Evolutionary conservation across 2,888 invertebrate genomes (phyloP), one percentile per base, ranked within the genome.

Genomic region (Anthrax anthrax): DNA sequence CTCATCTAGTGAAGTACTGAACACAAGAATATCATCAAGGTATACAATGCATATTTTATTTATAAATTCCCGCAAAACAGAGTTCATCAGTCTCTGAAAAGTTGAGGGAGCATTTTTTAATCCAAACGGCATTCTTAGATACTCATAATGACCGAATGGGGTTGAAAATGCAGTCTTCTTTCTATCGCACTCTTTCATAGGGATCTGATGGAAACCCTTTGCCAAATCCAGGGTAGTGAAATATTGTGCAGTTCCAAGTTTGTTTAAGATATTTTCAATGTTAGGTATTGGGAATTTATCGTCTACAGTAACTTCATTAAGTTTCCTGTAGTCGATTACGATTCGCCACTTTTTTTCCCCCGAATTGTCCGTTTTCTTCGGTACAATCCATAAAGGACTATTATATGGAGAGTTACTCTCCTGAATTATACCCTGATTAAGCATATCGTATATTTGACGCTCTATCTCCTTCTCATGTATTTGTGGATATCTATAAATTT

Each of bases 221-320:
- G 56, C 55, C 1, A 58, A 29, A 39, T 58, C 58, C 4, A 56
- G 17, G 9, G 53, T 55, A 10, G 51, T 36, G 54, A 43, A 44
- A 19, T 44, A 44, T 44, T 44, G 44, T 32, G 32, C 39, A 18
- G 27, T 45, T 13, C 45, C 45, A 1, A 45, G 13, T 27, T 43
- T 43, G 17, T 43, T 32, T 16, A 36, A 19, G 10, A 43, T 43
- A n/a, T 32, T 18, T 18, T 43, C 48, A 39, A 52, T 53, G 38
- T 51, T 55, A 2, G 52, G 52, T 23, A 54, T 50, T 13, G 49
- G 51, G 37, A 50, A 51, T 37, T 50, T 50, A 39, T 54, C 52
- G 12, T 53, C 50, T 8, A 54, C 44, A 1, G 55, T 53, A 10
- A 51, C 38, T 5, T 48, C 48, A 37, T 51, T 52, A 13, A 44